Evolutionary conservation across 2,113 vertebrate genomes (phyloP).

Genomic region (Gymnorhina tibicen): DNA sequence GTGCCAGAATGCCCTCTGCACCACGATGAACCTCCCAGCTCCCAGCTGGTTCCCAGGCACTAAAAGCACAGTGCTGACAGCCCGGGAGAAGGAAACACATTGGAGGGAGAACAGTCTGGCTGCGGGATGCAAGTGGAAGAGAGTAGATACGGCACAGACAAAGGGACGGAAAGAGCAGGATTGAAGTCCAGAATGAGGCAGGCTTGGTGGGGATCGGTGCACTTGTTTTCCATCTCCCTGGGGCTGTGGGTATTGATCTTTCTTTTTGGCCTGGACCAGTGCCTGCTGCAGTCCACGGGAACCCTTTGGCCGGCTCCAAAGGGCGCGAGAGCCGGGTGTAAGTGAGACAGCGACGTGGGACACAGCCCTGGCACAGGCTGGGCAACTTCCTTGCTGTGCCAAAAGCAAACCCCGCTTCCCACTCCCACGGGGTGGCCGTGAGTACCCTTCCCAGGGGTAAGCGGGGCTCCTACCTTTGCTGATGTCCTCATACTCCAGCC

Average conservation of each 20-base stretch:
- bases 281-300: not conserved
- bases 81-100: not conserved
- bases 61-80: not conserved
- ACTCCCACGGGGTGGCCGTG: not conserved
- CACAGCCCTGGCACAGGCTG: fast-evolving
- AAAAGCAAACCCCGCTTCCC: not conserved
- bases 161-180: not conserved
- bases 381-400: not conserved
- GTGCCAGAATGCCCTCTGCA: not conserved
- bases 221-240: not conserved
- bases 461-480: slow-evolving; percentile 85
- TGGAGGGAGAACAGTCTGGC: not conserved
- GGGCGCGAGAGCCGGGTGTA: fast-evolving
- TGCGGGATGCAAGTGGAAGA: not conserved
- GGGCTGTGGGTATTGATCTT: not conserved
- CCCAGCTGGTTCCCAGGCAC: not conserved
- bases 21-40: not conserved
- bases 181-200: slow-evolving; percentile 1
- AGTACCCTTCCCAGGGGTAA: not conserved
- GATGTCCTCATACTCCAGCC: slow-evolving; percentile 99
- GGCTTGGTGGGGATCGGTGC: not conserved
- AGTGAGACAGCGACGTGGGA: not conserved
- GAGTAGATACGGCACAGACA: not conserved
- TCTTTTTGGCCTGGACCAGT: not conserved
- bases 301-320: not conserved